A percentile compares a stretch with the other conserved stretches of the same genome.
These are phyloP conservation scores for Pipistrellus pygmaeus DNA, from an alignment of 2,797 vertebrate species.

Conservation along the genomic window DNA sequence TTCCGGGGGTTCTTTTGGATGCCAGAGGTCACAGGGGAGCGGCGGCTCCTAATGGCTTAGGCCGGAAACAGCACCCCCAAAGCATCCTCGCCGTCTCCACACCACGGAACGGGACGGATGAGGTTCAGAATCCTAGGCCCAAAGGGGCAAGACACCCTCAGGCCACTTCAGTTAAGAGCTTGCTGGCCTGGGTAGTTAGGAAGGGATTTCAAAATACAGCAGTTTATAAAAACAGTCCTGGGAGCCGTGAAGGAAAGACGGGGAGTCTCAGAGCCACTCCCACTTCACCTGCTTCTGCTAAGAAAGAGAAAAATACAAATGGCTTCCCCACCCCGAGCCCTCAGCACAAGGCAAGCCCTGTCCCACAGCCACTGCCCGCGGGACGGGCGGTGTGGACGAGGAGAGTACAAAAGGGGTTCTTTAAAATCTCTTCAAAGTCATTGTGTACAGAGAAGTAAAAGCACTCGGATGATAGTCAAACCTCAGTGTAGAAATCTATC, in stretches of 20 bases:
- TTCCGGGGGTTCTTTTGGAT: constrained; percentile 26
- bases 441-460: constrained; percentile 87
- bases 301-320: constrained; percentile 73
- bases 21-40: constrained; percentile 29
- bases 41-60: constrained; percentile 61
- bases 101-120: constrained; percentile 19
- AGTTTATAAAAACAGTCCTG: constrained; percentile 86
- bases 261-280: constrained; percentile 74
- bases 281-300: constrained; percentile 82
- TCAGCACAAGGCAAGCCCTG: constrained; percentile 80
- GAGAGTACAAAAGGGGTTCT: constrained; percentile 83
- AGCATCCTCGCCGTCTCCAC: neutral
- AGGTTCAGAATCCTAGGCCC: constrained; percentile 53
- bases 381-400: neutral
- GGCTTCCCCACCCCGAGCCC: constrained; percentile 72
- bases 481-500: constrained; percentile 89
- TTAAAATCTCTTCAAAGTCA: constrained; percentile 88
- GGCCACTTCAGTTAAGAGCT: constrained; percentile 26
- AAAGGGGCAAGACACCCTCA: neutral
- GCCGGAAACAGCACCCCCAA: neutral
- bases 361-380: neutral
- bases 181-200: constrained; percentile 68
- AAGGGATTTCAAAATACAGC: constrained; percentile 86
- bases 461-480: constrained; percentile 83
- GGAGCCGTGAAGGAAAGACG: constrained; percentile 54